A percentile compares a stretch with the other conserved stretches of the same genome.
phyloP scores from a whole-genome alignment of 2,888 invertebrate species.

The Therioaphis trifolii region DNA sequence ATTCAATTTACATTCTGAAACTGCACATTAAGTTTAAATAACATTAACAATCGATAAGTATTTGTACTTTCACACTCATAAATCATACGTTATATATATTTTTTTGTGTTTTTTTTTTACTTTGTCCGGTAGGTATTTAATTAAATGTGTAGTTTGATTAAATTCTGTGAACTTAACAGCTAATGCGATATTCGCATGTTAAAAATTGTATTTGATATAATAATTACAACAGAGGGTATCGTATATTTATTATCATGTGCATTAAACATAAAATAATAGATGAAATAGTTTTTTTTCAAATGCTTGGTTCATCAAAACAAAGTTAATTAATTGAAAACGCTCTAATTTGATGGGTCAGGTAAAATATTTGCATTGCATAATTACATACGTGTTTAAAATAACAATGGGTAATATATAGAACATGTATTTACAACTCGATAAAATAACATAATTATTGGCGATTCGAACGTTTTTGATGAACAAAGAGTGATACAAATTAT shows the following conservation, averaged over 20 bases:
- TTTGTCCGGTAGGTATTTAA: not conserved
- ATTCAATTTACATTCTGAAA: constrained; percentile 18
- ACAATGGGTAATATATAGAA: not conserved
- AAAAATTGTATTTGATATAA: not conserved
- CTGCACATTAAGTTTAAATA: not conserved
- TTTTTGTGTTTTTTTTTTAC: too few species aligned
- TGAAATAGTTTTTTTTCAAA: not conserved
- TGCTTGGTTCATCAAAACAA: not conserved
- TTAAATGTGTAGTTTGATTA: constrained; percentile 1
- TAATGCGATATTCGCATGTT: constrained; percentile 22
- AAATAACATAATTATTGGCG: not conserved
- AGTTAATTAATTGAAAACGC: not conserved
- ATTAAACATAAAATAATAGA: not conserved
- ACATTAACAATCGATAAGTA: not conserved
- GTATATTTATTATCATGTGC: not conserved
- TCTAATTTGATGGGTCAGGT: not conserved
- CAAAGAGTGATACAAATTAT: not conserved
- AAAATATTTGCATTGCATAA: not conserved
- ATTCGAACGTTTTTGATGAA: not conserved
- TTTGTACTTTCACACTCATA: not conserved
- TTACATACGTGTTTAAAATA: not conserved
- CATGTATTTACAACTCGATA: not conserved
- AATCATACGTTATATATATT: not conserved
- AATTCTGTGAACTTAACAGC: not conserved
- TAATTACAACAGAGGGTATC: not conserved